A percentile compares a stretch with the other conserved stretches of the same genome.
Conservation (phyloP, 2,888 invertebrate species). For the Villa cingulata region DNA sequence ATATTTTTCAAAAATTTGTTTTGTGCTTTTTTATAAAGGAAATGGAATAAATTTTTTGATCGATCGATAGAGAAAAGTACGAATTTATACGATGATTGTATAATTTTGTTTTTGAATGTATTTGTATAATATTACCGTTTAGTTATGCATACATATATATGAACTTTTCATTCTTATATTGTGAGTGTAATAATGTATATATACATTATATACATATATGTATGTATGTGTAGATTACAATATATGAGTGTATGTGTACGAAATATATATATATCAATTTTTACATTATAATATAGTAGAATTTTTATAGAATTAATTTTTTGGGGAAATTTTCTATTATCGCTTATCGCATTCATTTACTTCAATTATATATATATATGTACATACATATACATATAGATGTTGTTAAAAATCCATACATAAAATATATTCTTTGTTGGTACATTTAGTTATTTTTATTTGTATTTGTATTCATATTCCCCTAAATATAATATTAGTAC, state of each 20-base stretch:
- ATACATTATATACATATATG: not conserved
- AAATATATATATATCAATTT: not conserved
- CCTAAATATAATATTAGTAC: too few relatives aligned
- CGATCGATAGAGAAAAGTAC: slow-evolving; percentile 15
- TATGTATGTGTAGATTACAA: not conserved
- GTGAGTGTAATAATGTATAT: not conserved
- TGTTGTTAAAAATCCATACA: too few relatives aligned
- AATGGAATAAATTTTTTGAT: slow-evolving; percentile 5
- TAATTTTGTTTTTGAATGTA: not conserved
- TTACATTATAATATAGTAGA: not conserved
- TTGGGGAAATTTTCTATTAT: too few relatives aligned
- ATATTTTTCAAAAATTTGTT: not conserved
- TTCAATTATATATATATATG: too few relatives aligned
- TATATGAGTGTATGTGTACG: not conserved
- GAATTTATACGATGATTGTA: slow-evolving; percentile 11
- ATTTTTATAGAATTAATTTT: too few relatives aligned
- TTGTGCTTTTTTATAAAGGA: not conserved
- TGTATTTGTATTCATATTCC: too few relatives aligned
- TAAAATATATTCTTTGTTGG: too few relatives aligned
- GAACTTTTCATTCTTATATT: too few relatives aligned
- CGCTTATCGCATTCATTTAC: too few relatives aligned
- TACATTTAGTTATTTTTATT: too few relatives aligned
- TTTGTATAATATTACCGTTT: too few relatives aligned
- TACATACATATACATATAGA: too few relatives aligned
- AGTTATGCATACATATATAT: not conserved